These are phyloP conservation scores for Parotocinclus haroldoi DNA, from an alignment of 2,797 vertebrate genomes.

Conservation along the genomic window DNA sequence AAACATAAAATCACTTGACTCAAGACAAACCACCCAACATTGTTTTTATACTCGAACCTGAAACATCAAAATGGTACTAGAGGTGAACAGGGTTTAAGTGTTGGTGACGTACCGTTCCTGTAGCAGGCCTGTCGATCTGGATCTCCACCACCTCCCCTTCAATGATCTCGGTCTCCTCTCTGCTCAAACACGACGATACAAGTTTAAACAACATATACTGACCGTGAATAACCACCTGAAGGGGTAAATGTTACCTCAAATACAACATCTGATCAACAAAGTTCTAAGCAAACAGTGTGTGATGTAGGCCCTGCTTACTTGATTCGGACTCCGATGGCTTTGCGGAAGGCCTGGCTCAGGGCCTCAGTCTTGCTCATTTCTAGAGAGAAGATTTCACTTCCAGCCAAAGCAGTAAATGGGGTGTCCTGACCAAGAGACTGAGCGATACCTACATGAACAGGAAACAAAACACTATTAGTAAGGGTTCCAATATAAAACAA, in stretches of 20 bases:
- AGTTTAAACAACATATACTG: neutral
- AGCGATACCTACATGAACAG: slow-evolving; percentile 76
- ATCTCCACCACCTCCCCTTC: slow-evolving; percentile 97
- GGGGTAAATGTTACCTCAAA: too few relatives aligned
- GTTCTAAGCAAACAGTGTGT: neutral
- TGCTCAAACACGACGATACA: slow-evolving; percentile 45
- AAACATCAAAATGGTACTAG: too few relatives aligned
- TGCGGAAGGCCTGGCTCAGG: slow-evolving; percentile 87
- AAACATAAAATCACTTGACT: too few relatives aligned
- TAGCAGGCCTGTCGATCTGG: slow-evolving; percentile 91
- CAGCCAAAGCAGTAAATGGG: slow-evolving; percentile 86
- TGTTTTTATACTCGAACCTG: too few relatives aligned
- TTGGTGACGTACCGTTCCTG: slow-evolving; percentile 79
- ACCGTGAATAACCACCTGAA: too few relatives aligned
- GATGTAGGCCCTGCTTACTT: slow-evolving; percentile 71
- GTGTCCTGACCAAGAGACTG: slow-evolving; percentile 87
- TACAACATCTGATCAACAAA: neutral
- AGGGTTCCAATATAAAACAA: too few relatives aligned
- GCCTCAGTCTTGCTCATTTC: slow-evolving; percentile 96
- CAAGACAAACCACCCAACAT: too few relatives aligned
- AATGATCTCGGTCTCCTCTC: slow-evolving; percentile 94
- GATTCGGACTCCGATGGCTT: slow-evolving; percentile 90
- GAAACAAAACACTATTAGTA: too few relatives aligned
- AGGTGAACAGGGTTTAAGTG: neutral
- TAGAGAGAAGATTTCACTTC: slow-evolving; percentile 91